Evolutionary conservation across 1,140 invertebrate species (phyloP).

Genomic region (Neodiprion virginianus): DNA sequence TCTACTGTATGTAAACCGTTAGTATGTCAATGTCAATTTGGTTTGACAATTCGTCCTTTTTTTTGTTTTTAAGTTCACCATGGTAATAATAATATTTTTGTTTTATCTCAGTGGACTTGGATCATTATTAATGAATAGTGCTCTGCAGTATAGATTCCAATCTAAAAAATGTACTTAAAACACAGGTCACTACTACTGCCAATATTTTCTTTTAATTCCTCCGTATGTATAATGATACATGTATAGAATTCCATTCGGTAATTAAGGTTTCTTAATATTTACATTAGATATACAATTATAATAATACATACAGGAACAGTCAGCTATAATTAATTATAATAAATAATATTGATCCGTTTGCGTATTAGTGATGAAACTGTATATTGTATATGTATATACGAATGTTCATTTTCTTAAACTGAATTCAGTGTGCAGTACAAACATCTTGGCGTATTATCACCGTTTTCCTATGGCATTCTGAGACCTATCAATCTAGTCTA

Average conservation of each 20-base stretch:
- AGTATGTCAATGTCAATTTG: neutral
- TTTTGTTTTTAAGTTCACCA: neutral
- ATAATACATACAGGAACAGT: constrained; percentile 53
- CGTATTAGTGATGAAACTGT: neutral
- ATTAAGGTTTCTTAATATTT: constrained; percentile 47
- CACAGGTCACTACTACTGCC: neutral
- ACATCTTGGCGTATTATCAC: neutral
- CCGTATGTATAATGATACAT: neutral
- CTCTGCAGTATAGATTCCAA: too few relatives aligned
- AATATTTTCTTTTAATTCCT: constrained; percentile 8
- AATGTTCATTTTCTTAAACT: neutral
- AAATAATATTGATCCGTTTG: neutral
- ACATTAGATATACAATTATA: constrained; percentile 54
- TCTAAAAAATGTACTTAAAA: too few relatives aligned
- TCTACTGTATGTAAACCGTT: neutral
- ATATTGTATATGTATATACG: neutral
- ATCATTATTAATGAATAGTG: too few relatives aligned
- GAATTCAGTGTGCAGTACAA: constrained; percentile 1
- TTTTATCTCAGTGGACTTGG: neutral
- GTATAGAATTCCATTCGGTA: constrained; percentile 41
- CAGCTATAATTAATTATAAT: constrained; percentile 34
- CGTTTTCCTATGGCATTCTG: too few relatives aligned
- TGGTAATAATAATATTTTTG: neutral
- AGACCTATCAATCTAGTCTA: too few relatives aligned
- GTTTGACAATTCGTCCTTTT: neutral